Evolutionary conservation across 1,140 invertebrate genomes (phyloP), one percentile per base, ranked within the genome.

Genomic region (Nasonia giraulti): DNA sequence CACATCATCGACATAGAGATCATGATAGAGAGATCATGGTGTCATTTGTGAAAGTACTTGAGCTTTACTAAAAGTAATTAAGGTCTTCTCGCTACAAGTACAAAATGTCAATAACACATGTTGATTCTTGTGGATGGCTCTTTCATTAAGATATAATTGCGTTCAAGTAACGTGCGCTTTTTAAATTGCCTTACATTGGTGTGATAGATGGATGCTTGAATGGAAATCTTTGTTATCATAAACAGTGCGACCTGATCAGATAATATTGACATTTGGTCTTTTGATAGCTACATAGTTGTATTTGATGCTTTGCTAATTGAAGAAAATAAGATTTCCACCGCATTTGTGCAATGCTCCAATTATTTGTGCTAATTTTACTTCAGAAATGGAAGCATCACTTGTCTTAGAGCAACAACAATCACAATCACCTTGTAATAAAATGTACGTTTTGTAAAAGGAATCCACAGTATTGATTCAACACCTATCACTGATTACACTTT

Each of bases 21-120:
- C 17, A 33, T 68, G 78, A n/a, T 80, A 40, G 62, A 80, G 40
- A 44, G 66, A 68, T 37, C 78, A 80, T 69, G 66, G 69, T 69
- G 50, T 40, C 62, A 80, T 44, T 80, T 69, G 78, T 78, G 76
- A 55, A 78, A 78, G 76, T 78, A 66, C n/a, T 77, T 12, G 31
- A 78, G 47, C 23, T 78, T 78, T 33, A 11, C 76, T 62, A 78
- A n/a, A 62, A 78, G 23, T 78, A 66, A 66, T 17, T 62, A 78
- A 78, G 47, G 76, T 44, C 17, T 77, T 55, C 23, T 7, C 27
- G 17, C 71, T 37, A 40, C 14, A 17, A 40, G 71, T 74, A 17
- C 31, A 74, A 74, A 74, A 74, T 75, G 73, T 44, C 37, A 20
- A 75, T 75, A 44, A 11, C 33, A 71, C 27, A 75, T 44, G 37